Evolutionary conservation across 2,113 vertebrate species (phyloP), one percentile per base, ranked within the genome.

Genomic region (Anhinga rufa): DNA sequence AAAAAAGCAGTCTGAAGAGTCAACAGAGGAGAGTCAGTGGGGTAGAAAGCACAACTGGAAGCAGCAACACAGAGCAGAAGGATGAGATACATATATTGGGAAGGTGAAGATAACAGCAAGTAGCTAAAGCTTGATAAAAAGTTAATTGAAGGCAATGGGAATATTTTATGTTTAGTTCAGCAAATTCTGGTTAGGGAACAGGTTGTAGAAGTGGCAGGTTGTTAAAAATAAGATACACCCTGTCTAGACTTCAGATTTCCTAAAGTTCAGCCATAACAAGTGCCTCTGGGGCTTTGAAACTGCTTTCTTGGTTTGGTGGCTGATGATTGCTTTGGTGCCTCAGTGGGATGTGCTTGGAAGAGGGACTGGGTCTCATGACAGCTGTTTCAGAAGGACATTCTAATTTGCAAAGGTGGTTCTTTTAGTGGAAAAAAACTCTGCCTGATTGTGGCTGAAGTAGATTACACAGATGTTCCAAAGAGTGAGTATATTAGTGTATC

Each of bases 91-190:
- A 40, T 88, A 84, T 79, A 88, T 78, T 52, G 72, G 88, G 86
- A 94, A 91, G 80, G 92, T 92, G 80, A 92, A 57, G 65, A 90
- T 75, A 78, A 84, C 55, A 95, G 61, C 65, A 90, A 90, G 88
- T 77, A 92, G 76, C 88, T 93, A 71, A 86, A 83, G 71, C 82
- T 74, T 88, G 79, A 92, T 88, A 70, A 81, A 91, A 96, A 77
- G 64, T 88, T 93, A 86, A 94, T 68, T 96, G 90, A 96, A 95
- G 48, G 88, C 71, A 94, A 40, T 51, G 28, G 64, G 64, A 90
- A 82, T 82, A 76, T 94, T 95, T 92, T 82, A 62, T 85, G 57
- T 92, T 96, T 90, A 86, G 95, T 95, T 88, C 92, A 94, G 85
- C 66, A 93, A 46, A 79, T 90, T 86, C 65, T 90, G 60, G 48